Evolutionary conservation across 2,797 vertebrate genomes (phyloP), one percentile per base, ranked within the genome.

Genomic region (Microhierax caerulescens): DNA sequence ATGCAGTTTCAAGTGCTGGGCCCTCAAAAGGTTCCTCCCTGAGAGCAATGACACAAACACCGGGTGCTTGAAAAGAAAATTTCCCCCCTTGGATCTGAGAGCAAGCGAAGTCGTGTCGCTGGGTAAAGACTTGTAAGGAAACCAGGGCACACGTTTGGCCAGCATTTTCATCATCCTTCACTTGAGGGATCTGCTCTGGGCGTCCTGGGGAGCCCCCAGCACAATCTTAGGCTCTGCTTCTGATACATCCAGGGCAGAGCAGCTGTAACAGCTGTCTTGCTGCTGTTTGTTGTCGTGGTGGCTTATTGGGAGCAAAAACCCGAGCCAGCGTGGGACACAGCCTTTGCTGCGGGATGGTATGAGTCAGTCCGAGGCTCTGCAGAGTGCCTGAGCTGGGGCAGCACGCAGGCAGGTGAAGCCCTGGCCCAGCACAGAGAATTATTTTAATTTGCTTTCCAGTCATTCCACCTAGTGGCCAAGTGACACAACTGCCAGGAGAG

Each of bases 401-500:
- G 61, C 43, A 3, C 36, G 22, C 67, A 23, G n/a, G 34, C 82
- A 56, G 80, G 85, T 92, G 80, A 63, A 96, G 90, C 91, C 30
- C 27, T 74, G 69, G 32, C 83, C 77, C 69, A 8, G 75, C 34
- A 3, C 32, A 13, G 56, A 50, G 69, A 45, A 50, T 17, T 1
- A 7, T 20, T 72, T 84, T 39, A 19, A 87, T 96, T 97, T 69
- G 80, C 85, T 95, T 92, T 90, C 59, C 68, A 96, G 80, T 88
- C 93, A 10, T 89, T 82, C 93, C 97, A 93, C 85, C 96, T 94
- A 95, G 95, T 85, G 95, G 96, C 75, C 78, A 74, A 93, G 47
- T 64, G 89, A 18, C 74, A 93, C 93, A 86, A 93, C 85, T 95
- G 39, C 82, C 88, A 34, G 59, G 67, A 32, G 68, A 69, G 43